These are phyloP conservation scores for Nemapogon koenigi DNA, from an alignment of 2,888 invertebrate species.

Conservation along the genomic window DNA sequence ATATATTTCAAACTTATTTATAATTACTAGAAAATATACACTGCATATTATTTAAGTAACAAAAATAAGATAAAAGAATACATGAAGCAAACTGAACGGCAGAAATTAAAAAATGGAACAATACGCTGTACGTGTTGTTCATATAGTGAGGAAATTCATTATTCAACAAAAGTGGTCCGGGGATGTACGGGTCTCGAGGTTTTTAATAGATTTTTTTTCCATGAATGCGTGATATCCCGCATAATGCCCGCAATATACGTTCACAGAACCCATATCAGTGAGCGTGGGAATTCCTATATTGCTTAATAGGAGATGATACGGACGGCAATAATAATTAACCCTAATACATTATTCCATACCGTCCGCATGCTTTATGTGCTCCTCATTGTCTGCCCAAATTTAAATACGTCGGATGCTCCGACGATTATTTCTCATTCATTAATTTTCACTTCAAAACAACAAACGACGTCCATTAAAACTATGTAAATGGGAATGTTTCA, in stretches of 20 bases:
- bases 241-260: conserved; percentile 18
- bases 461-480: too few species aligned
- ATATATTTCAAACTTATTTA: too few species aligned
- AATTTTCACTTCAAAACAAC: too few species aligned
- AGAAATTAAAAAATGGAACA: conserved; percentile 41
- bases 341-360: conserved; percentile 7
- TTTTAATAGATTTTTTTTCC: conserved; percentile 27
- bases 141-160: conserved; percentile 34
- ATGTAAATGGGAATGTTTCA: too few species aligned
- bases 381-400: too few species aligned
- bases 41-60: too few species aligned
- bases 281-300: conserved; percentile 15
- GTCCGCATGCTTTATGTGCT: conserved; percentile 4
- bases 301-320: conserved; percentile 11
- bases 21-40: too few species aligned
- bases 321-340: conserved; percentile 9
- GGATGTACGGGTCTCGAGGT: conserved; percentile 25
- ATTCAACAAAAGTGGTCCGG: conserved; percentile 35
- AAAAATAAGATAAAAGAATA: neutral
- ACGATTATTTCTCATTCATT: too few species aligned
- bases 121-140: conserved; percentile 26
- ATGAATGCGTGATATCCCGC: conserved; percentile 20
- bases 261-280: conserved; percentile 8
- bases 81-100: neutral
- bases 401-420: too few species aligned